These are phyloP conservation scores for Crioceris asparagi DNA, from an alignment of 2,888 invertebrate species.

Conservation along the genomic window DNA sequence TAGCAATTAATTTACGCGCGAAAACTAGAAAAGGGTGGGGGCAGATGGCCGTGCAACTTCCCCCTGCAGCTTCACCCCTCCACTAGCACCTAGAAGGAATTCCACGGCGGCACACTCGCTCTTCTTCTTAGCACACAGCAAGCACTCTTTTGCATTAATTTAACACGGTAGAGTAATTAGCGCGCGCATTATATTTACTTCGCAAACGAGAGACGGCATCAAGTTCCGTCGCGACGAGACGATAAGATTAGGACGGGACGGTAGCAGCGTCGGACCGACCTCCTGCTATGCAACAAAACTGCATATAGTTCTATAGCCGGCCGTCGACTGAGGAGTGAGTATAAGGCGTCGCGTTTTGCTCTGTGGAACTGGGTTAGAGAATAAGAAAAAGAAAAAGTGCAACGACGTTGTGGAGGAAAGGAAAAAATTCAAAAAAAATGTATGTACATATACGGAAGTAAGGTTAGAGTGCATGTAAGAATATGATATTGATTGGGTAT, in stretches of 20 bases:
- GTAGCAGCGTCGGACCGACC: neutral
- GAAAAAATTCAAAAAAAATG: slow-evolving; percentile 37
- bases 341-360: slow-evolving; percentile 33
- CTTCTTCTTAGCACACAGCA: slow-evolving; percentile 1
- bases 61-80: slow-evolving; percentile 17
- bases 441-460: slow-evolving; percentile 41
- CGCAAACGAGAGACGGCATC: no score
- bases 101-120: slow-evolving; percentile 12
- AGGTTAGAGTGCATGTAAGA: slow-evolving; percentile 37
- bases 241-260: neutral
- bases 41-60: neutral
- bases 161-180: slow-evolving; percentile 20
- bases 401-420: slow-evolving; percentile 24
- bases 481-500: slow-evolving; percentile 40
- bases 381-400: slow-evolving; percentile 37
- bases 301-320: slow-evolving; percentile 36
- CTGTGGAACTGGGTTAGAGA: slow-evolving; percentile 39
- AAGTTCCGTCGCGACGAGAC: no score
- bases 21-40: neutral
- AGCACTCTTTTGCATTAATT: slow-evolving; percentile 25
- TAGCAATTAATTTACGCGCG: slow-evolving; percentile 4
- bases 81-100: slow-evolving; percentile 6
- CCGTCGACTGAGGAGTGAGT: slow-evolving; percentile 30
- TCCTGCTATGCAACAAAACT: slow-evolving; percentile 13
- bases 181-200: no score